Evolutionary conservation across 23 tunicate genomes (phyloP), one percentile per base, ranked within the genome.

Genomic region (Ascidia mentula): DNA sequence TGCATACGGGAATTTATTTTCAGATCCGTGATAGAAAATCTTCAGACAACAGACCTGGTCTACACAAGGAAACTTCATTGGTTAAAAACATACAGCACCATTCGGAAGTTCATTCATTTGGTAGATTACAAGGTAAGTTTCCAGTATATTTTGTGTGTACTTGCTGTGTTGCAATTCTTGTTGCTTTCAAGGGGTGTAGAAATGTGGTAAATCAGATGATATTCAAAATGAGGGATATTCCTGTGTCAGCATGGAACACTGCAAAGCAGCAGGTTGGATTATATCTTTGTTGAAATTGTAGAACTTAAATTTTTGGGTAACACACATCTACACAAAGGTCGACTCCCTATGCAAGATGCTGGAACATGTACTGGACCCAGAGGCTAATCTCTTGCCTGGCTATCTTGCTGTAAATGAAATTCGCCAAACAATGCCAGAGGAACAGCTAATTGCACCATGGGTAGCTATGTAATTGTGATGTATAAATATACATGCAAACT

Each of bases 361-460:
- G 0, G 82, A 84, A 31, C 81, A 80, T 76, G 13, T 93, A 42
- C 46, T 93, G 17, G 91, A 93, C 53, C 87, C 92, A 6, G 88
- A 84, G 31, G 74, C 98, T 6, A 81, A 79, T 75, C 53, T 93
- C 36, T 40, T 93, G n/a, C 98, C 98, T 33, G 98, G 98, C 20
- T 93, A 93, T 77, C 77, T 93, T 31, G 98, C 98, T n/a, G 85
- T 88, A 17, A 88, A 85, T 77, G 98, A 93, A 73, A 80, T 93
- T 31, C 81, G 93, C 17, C 87, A 72, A 40, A 77, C 73, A 31
- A 80, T 84, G 78, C 61, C 74, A 22, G 93, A 93, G 4, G 89
- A 88, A 18, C 87, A 85, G 32, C 69, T 79, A 13, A 18, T 31
- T 18, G 98, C 87, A 17, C 98, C 92, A 34, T 89, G 94, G 89